Conservation (phyloP, 1,140 invertebrate species). For the Trissolcus basalis region DNA sequence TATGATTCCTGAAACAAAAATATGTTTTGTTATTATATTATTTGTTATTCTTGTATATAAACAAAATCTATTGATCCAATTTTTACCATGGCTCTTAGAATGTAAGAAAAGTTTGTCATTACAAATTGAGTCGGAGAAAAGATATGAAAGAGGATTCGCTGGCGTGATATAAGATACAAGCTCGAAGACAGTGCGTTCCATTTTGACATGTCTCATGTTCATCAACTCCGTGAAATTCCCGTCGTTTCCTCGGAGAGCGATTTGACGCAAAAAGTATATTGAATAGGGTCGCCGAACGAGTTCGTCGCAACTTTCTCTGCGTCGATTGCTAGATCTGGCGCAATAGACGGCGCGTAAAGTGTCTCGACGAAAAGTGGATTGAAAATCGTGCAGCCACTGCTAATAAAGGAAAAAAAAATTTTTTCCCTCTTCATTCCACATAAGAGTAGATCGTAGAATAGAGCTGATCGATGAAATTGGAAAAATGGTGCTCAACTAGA, state of each 20-base stretch:
- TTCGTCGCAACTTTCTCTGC: constrained; percentile 32
- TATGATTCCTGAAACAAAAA: too few species aligned
- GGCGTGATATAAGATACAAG: constrained; percentile 21
- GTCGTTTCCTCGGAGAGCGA: constrained; percentile 32
- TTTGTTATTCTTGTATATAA: too few species aligned
- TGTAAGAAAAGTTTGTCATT: constrained; percentile 30
- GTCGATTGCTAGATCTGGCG: constrained; percentile 24
- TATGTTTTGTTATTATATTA: too few species aligned
- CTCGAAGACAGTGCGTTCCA: constrained; percentile 33
- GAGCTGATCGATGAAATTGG: too few species aligned
- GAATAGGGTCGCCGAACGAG: constrained; percentile 38
- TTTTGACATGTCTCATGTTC: constrained; percentile 29
- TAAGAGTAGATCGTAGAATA: too few species aligned
- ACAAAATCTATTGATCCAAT: too few species aligned
- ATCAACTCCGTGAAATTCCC: constrained; percentile 26
- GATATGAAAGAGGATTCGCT: constrained; percentile 10
- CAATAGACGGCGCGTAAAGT: constrained; percentile 26
- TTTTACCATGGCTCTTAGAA: too few species aligned
- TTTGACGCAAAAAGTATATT: constrained; percentile 36
- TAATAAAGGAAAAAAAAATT: neutral
- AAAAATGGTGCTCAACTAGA: too few species aligned
- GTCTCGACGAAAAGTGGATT: constrained; percentile 33
- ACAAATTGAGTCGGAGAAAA: constrained; percentile 23
- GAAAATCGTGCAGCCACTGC: constrained; percentile 18
- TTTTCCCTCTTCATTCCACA: neutral